Conservation (phyloP, 2,888 invertebrate genomes). For the Xylota segnis region DNA sequence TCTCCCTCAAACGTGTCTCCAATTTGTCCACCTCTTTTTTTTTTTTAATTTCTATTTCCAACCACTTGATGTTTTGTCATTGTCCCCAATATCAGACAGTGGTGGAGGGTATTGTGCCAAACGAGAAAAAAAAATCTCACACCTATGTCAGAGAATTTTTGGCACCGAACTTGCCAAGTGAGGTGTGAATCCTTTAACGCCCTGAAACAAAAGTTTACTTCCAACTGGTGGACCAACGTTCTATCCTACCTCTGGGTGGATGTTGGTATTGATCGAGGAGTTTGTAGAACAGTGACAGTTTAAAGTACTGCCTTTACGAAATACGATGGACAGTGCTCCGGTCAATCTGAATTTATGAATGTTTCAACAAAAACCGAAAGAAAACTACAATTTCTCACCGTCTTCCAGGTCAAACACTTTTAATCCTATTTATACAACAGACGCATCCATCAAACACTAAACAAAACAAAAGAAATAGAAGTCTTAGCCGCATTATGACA, state of each 20-base stretch:
- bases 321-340: no score
- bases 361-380: not conserved
- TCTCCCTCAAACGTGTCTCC: not conserved
- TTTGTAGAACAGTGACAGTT: not conserved
- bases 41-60: not conserved
- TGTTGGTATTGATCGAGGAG: not conserved
- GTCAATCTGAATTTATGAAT: not conserved
- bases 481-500: not conserved
- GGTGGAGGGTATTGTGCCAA: constrained; percentile 19
- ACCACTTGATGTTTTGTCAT: not conserved
- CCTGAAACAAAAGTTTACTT: constrained; percentile 9
- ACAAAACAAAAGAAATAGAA: not conserved
- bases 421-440: not conserved
- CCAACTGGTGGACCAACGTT: not conserved
- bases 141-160: constrained; percentile 35
- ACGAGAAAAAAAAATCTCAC: constrained; percentile 3
- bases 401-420: not conserved
- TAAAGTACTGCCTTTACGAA: no score
- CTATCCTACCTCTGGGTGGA: not conserved
- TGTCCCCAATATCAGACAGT: not conserved
- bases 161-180: constrained; percentile 47
- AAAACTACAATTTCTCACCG: not conserved
- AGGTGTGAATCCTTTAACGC: constrained; percentile 54
- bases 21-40: constrained; percentile 13
- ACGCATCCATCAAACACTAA: not conserved